Percentiles rank a stretch among this genome's conserved stretches.
Evolutionary conservation across 2,888 invertebrate species (phyloP).

Genomic region (Clivina fossor): DNA sequence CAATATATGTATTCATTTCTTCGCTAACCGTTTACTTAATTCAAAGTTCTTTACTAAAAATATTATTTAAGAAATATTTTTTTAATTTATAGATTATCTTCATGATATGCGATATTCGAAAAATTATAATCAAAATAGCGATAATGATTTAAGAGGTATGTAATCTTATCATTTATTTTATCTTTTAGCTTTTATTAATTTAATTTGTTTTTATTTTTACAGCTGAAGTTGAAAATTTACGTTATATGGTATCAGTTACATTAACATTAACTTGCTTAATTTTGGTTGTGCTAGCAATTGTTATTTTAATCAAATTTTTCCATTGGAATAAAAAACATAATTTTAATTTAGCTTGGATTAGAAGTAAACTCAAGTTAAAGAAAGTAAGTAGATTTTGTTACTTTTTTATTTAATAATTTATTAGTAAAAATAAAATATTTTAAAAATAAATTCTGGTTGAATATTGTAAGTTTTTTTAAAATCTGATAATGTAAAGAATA

Average conservation of each 20-base stretch:
- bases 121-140: slow-evolving; percentile 38
- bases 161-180: slow-evolving; percentile 11
- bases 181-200: slow-evolving; percentile 1
- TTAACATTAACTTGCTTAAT: slow-evolving; percentile 47
- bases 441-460: no score
- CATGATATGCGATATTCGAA: slow-evolving; percentile 46
- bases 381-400: slow-evolving; percentile 41
- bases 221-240: slow-evolving; percentile 46
- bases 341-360: slow-evolving; percentile 46
- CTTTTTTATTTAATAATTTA: neutral
- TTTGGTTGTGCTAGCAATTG: slow-evolving; percentile 43
- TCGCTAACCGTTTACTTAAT: neutral
- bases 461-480: no score
- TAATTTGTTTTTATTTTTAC: slow-evolving; percentile 34
- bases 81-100: slow-evolving; percentile 47
- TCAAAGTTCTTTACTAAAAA: neutral
- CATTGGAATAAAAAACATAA: slow-evolving; percentile 50
- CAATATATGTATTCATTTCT: neutral
- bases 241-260: slow-evolving; percentile 45
- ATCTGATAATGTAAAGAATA: no score
- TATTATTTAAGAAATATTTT: no score
- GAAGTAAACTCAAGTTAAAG: slow-evolving; percentile 45
- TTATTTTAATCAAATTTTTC: slow-evolving; percentile 45
- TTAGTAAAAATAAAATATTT: neutral
- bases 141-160: slow-evolving; percentile 45